Evolutionary conservation across 1,140 invertebrate genomes (phyloP).

Genomic region (Bactericera cockerelli): DNA sequence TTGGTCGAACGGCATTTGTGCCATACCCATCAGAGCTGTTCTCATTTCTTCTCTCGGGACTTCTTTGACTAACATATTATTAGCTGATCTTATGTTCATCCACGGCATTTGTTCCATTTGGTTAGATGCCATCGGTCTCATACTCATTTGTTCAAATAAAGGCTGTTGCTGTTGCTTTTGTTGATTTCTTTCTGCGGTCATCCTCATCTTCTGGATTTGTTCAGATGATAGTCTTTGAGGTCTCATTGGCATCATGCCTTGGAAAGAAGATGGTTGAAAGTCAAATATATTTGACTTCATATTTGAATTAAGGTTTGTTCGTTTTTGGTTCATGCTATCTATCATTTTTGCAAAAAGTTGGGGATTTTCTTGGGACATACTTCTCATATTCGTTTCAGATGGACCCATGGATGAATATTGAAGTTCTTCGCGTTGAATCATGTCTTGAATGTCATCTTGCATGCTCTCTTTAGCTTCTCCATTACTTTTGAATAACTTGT

Average conservation of each 20-base stretch:
- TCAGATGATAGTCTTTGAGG: too few relatives aligned
- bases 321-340: slow-evolving; percentile 1
- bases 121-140: too few relatives aligned
- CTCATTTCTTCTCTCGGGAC: slow-evolving; percentile 5
- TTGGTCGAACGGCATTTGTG: too few relatives aligned
- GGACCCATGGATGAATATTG: not conserved
- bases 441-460: too few relatives aligned
- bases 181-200: too few relatives aligned
- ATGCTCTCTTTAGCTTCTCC: not conserved
- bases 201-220: too few relatives aligned
- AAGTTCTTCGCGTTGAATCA: too few relatives aligned
- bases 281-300: not conserved
- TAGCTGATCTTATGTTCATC: not conserved
- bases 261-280: not conserved
- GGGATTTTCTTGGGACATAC: not conserved
- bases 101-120: too few relatives aligned
- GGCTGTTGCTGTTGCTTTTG: too few relatives aligned
- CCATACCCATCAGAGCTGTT: not conserved
- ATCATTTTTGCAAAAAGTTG: not conserved
- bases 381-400: not conserved
- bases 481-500: not conserved
- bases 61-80: too few relatives aligned
- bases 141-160: too few relatives aligned
- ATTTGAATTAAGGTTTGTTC: not conserved
- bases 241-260: not conserved